Evolutionary conservation across 2,888 invertebrate species (phyloP).

Genomic region (Nomada flava): DNA sequence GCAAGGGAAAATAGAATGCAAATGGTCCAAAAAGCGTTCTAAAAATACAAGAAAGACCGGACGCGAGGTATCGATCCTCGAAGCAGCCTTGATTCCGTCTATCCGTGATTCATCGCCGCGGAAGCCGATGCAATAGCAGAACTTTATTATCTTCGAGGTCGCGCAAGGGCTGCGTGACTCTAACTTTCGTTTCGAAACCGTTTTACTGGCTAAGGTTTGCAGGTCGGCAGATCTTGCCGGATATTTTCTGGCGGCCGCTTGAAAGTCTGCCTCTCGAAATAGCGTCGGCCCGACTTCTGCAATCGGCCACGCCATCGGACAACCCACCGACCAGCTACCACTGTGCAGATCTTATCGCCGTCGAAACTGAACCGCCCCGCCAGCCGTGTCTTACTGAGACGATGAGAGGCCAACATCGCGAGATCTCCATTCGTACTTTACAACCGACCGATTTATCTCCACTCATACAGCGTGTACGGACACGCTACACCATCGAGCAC

Average conservation of each 20-base stretch:
- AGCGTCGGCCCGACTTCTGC: constrained; percentile 36
- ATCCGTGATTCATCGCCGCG: constrained; percentile 64
- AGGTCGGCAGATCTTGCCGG: constrained; percentile 54
- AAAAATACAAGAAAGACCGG: constrained; percentile 39
- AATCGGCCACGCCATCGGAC: constrained; percentile 68
- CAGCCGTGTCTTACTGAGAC: constrained; percentile 54
- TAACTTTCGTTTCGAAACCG: constrained; percentile 46
- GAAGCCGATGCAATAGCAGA: constrained; percentile 65
- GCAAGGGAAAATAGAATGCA: constrained; percentile 35
- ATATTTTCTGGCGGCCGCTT: constrained; percentile 61
- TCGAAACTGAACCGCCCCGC: constrained; percentile 33
- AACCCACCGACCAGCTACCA: constrained; percentile 57
- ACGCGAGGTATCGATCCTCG: constrained; percentile 47
- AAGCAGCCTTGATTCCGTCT: constrained; percentile 58
- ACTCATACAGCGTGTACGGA: not conserved
- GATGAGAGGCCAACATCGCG: not conserved
- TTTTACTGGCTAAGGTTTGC: constrained; percentile 52
- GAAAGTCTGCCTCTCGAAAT: constrained; percentile 62
- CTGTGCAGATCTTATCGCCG: constrained; percentile 65
- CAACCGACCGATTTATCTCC: not conserved
- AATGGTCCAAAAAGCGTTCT: constrained; percentile 44
- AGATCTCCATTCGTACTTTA: not conserved
- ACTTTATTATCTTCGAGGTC: constrained; percentile 70
- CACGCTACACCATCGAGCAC: constrained; percentile 6
- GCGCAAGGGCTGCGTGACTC: constrained; percentile 68